Percentiles rank a stretch among this genome's conserved stretches.
Evolutionary conservation across 1,140 invertebrate genomes (phyloP).

Genomic region (Listronotus oregonensis): DNA sequence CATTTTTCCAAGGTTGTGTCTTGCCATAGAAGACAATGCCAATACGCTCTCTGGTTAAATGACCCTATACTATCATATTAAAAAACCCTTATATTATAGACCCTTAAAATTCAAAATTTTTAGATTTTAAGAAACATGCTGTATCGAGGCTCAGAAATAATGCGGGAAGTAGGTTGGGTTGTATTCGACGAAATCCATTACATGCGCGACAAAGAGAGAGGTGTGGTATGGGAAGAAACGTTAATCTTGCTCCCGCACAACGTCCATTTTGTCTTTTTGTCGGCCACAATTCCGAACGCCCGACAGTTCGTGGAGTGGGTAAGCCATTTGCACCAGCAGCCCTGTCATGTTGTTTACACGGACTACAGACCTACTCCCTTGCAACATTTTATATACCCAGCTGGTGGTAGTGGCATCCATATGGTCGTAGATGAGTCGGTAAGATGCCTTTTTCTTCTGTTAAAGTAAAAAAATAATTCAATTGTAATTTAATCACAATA

Average conservation of each 20-base stretch:
- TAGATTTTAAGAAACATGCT: slow-evolving; percentile 98
- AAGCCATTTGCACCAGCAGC: slow-evolving; percentile 92
- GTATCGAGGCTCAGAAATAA: slow-evolving; percentile 96
- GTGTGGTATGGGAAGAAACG: slow-evolving; percentile 99
- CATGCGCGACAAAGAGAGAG: slow-evolving; percentile 98
- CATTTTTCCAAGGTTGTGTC: too few relatives aligned
- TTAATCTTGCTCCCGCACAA: slow-evolving; percentile 97
- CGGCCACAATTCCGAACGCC: slow-evolving; percentile 99
- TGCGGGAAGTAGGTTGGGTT: slow-evolving; percentile 99
- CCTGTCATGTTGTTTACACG: slow-evolving; percentile 99
- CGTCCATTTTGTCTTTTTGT: slow-evolving; percentile 98
- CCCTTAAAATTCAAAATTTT: slow-evolving; percentile 22
- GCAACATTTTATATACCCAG: slow-evolving; percentile 97
- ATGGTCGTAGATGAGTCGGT: slow-evolving; percentile 93
- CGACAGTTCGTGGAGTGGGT: slow-evolving; percentile 99
- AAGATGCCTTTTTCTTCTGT: slow-evolving; percentile 42
- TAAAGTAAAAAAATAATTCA: too few relatives aligned
- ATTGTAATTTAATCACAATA: too few relatives aligned
- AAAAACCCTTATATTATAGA: too few relatives aligned
- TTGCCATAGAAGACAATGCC: too few relatives aligned
- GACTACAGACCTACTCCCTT: slow-evolving; percentile 97
- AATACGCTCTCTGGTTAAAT: too few relatives aligned
- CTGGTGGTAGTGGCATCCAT: slow-evolving; percentile 93
- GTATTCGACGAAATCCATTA: slow-evolving; percentile 99
- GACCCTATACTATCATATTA: too few relatives aligned